Percentiles rank a stretch among this genome's conserved stretches.
These are phyloP conservation scores for Poecilia gillii DNA, from an alignment of 2,797 vertebrate species.

Conservation along the genomic window DNA sequence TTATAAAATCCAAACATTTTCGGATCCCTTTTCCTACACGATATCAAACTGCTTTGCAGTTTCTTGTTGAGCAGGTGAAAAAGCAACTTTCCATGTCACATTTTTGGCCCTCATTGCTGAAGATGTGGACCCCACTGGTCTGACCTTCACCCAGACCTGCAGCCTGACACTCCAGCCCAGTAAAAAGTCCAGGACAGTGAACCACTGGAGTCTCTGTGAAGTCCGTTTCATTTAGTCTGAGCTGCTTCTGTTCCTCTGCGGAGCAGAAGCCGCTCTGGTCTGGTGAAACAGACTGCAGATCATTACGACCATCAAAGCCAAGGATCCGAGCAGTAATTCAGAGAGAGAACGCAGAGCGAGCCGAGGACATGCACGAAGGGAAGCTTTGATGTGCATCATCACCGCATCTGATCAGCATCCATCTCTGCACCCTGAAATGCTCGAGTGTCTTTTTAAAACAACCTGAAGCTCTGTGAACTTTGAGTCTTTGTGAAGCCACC, in stretches of 20 bases:
- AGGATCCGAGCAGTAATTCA: slow-evolving; percentile 32
- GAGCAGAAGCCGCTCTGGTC: not conserved
- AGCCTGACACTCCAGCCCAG: not conserved
- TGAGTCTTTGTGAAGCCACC: slow-evolving; percentile 7
- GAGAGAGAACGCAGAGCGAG: slow-evolving; percentile 41
- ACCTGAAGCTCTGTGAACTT: slow-evolving; percentile 4
- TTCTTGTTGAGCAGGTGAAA: not conserved
- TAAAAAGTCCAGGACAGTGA: not conserved
- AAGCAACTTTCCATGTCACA: not conserved
- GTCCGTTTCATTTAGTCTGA: not conserved
- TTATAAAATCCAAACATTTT: not conserved
- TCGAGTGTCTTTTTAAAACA: slow-evolving; percentile 7
- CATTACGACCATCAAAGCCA: slow-evolving; percentile 41
- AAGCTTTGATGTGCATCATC: slow-evolving; percentile 24
- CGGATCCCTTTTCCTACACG: not conserved
- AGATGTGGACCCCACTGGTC: not conserved
- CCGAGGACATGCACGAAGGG: not conserved
- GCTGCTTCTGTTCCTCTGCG: not conserved
- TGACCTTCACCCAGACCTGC: not conserved
- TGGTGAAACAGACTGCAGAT: slow-evolving; percentile 32
- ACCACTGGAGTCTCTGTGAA: not conserved
- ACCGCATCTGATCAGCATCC: slow-evolving; percentile 27
- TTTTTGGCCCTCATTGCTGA: not conserved
- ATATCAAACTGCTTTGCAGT: not conserved
- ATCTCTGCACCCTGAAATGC: slow-evolving; percentile 19